phyloP scores from a whole-genome alignment of 2,888 invertebrate genomes.

The Leptarthrus brevirostris region DNA sequence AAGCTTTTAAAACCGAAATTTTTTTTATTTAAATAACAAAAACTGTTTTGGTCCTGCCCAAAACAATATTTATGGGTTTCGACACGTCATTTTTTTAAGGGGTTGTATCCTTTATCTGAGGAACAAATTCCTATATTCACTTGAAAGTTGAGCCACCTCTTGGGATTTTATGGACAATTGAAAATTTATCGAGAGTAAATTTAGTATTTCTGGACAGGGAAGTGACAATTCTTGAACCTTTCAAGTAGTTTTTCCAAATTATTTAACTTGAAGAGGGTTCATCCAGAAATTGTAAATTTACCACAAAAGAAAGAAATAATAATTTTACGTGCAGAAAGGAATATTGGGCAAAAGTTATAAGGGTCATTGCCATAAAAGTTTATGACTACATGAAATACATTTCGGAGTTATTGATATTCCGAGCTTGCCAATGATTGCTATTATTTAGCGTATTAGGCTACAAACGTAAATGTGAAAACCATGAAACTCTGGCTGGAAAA shows the following conservation, averaged over 20 bases:
- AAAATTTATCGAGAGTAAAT: constrained; percentile 41
- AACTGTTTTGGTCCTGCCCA: no score
- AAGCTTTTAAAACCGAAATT: no score
- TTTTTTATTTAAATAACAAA: no score
- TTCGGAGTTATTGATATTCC: no score
- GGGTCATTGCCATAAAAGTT: constrained; percentile 17
- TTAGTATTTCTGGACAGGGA: constrained; percentile 7
- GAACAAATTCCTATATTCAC: constrained; percentile 31
- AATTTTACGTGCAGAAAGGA: background rate
- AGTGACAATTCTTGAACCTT: constrained; percentile 16
- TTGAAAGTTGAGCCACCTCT: background rate
- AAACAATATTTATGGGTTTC: constrained; percentile 27
- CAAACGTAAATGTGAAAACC: background rate
- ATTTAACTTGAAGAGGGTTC: constrained; percentile 42
- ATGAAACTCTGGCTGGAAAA: background rate
- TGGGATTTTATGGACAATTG: constrained; percentile 43
- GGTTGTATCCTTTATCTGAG: constrained; percentile 12
- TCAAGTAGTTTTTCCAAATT: constrained; percentile 39
- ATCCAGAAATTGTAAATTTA: constrained; percentile 13
- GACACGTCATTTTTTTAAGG: constrained; percentile 24
- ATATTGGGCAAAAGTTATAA: constrained; percentile 35
- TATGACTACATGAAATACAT: constrained; percentile 21
- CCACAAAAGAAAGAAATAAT: background rate
- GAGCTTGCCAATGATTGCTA: no score
- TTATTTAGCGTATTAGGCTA: no score